phyloP scores from a whole-genome alignment of 2,888 invertebrate genomes.

The Smittia sp. region DNA sequence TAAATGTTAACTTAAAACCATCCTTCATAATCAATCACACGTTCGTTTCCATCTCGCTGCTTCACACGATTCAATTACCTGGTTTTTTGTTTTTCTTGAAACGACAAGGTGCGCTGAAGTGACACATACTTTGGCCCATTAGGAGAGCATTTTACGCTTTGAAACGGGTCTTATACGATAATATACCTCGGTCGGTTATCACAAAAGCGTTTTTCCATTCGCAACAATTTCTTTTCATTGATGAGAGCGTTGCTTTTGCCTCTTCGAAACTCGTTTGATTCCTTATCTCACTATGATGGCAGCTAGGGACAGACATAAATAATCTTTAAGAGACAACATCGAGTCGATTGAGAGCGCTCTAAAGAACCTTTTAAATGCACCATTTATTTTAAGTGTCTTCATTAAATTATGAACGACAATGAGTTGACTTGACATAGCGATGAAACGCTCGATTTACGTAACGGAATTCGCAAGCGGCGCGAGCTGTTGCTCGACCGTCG shows the following conservation, averaged over 20 bases:
- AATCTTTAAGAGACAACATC: not conserved
- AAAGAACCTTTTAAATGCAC: conserved; percentile 18
- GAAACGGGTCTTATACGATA: conserved; percentile 36
- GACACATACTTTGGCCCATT: conserved; percentile 81
- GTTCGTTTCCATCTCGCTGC: not conserved
- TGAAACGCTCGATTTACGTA: conserved; percentile 2
- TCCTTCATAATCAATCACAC: not conserved
- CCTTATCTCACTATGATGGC: not conserved
- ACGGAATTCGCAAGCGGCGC: not conserved
- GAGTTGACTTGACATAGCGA: conserved; percentile 12
- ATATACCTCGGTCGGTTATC: conserved; percentile 28
- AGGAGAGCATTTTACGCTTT: conserved; percentile 47
- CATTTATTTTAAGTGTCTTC: conserved; percentile 18
- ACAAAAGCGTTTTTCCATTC: conserved; percentile 24
- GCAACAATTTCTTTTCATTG: conserved; percentile 14
- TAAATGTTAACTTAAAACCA: conserved; percentile 43
- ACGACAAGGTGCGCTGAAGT: conserved; percentile 71
- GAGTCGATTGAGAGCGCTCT: not conserved
- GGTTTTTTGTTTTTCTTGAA: conserved; percentile 70
- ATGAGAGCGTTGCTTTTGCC: not conserved
- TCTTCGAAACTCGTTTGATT: not conserved
- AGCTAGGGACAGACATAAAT: conserved; percentile 8
- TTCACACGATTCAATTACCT: conserved; percentile 8
- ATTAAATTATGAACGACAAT: conserved; percentile 20
- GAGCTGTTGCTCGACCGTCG: not conserved